These are phyloP conservation scores for Lamprotornis superbus DNA, from an alignment of 2,113 vertebrate species.

Conservation along the genomic window DNA sequence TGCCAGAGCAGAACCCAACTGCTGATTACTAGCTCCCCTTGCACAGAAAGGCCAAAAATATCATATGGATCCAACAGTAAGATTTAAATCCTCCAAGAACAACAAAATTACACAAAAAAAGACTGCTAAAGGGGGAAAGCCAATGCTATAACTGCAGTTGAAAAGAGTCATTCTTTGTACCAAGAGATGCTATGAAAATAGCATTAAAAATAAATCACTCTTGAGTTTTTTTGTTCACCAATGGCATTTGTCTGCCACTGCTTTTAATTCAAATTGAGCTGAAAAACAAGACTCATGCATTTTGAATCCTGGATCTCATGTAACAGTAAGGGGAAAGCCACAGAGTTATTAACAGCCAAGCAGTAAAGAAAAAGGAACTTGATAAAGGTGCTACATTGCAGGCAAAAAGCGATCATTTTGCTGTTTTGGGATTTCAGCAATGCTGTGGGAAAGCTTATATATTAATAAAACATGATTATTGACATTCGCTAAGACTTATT, in stretches of 20 bases:
- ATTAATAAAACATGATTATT: slow-evolving; percentile 8
- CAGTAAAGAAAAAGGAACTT: background rate
- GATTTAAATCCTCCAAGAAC: slow-evolving; percentile 38
- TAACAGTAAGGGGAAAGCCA: background rate
- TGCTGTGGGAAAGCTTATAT: background rate
- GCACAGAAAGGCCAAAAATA: slow-evolving; percentile 34
- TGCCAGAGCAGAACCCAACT: background rate
- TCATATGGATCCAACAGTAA: slow-evolving; percentile 4
- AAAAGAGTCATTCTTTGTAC: background rate
- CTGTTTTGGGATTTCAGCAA: background rate
- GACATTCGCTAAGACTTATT: background rate
- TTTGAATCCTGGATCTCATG: background rate
- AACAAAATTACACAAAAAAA: background rate
- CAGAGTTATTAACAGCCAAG: background rate
- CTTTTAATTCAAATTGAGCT: background rate
- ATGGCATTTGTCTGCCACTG: background rate
- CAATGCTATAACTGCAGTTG: slow-evolving; percentile 16
- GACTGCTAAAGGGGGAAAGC: slow-evolving; percentile 17
- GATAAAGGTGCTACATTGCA: background rate
- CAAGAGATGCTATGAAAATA: background rate
- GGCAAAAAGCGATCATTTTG: background rate
- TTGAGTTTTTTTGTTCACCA: background rate
- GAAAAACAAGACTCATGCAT: background rate
- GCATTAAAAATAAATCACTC: slow-evolving; percentile 1
- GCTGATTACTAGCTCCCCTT: background rate